Evolutionary conservation across 1,140 invertebrate genomes (phyloP), one percentile per base, ranked within the genome.

Genomic region (Cheumatopsyche charites): DNA sequence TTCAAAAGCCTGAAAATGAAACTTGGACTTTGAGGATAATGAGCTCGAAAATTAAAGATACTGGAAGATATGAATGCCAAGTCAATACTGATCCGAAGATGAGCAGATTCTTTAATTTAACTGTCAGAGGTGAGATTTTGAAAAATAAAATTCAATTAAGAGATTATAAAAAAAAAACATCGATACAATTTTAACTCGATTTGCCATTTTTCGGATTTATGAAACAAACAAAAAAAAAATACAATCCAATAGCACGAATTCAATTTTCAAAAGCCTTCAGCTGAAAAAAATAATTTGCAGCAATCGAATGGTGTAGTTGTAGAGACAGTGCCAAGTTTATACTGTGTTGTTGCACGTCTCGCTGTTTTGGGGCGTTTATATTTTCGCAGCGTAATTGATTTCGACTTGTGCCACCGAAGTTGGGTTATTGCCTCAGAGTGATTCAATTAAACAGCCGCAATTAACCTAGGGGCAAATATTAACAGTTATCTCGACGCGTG

Each of bases 31-130:
- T 95, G 47, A 84, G 88, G 76, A 89, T 94, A 63, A 85, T 86
- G 65, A 86, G 86, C n/a, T 86, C 88, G 7, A 86, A 86, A 66
- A 79, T 83, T 73, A 79, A 85, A 7, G 92, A 94, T 80, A 83
- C 88, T 12, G 91, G 91, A 36, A 83, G 87, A 45, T 92, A 92
- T 83, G 90, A 92, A 83, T 93, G 91, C 77, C 91, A 93, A 80
- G 87, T 93, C 77, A 92, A 92, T 79, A 91, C 90, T 0, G 90
- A 92, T 76, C 91, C 91, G n/a, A 92, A 92, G 80, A 88, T 90
- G 81, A 91, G 88, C 81, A 84, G 88, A 75, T 87, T 87, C 69
- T 87, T 90, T 75, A 87, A 86, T 77, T 84, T 92, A 17, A 86
- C 83, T 25, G 89, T 91, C 9, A 79, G 86, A 81, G 89, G 90